Evolutionary conservation across 2,113 vertebrate genomes (phyloP).

Genomic region (Elephantulus edwardii): DNA sequence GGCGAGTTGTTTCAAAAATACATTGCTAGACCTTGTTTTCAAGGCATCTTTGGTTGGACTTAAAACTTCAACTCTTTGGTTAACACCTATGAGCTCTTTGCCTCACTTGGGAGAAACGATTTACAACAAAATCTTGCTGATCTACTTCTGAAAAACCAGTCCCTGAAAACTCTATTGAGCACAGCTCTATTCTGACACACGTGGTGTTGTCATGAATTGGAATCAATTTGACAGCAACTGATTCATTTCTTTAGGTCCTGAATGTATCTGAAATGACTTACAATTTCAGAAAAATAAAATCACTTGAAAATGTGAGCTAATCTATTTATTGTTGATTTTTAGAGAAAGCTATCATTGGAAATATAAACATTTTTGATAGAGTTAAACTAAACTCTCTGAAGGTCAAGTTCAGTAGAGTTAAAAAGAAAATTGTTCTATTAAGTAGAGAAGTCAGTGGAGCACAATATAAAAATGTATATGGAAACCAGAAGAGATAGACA

Average conservation of each 20-base stretch:
- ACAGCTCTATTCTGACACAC: neutral
- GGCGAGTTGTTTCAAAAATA: neutral
- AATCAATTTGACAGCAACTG: neutral
- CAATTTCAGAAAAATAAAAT: constrained; percentile 24
- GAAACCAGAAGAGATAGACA: too few relatives aligned
- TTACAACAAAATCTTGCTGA: too few relatives aligned
- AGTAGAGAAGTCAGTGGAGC: neutral
- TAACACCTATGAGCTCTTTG: neutral
- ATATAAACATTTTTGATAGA: neutral
- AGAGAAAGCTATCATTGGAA: neutral
- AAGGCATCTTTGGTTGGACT: neutral
- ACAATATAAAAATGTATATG: neutral
- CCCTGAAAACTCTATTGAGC: neutral
- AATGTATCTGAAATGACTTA: neutral
- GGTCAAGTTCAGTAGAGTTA: neutral
- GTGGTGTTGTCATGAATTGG: neutral
- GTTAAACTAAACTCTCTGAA: neutral
- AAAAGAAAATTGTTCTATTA: neutral
- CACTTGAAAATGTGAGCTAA: neutral
- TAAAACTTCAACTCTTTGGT: neutral
- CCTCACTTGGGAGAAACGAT: neutral
- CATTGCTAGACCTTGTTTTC: neutral
- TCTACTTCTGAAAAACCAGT: neutral
- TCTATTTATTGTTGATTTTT: neutral
- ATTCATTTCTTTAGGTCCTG: neutral